Evolutionary conservation across 2,888 invertebrate species (phyloP).

Genomic region (Zonitis immaculata): DNA sequence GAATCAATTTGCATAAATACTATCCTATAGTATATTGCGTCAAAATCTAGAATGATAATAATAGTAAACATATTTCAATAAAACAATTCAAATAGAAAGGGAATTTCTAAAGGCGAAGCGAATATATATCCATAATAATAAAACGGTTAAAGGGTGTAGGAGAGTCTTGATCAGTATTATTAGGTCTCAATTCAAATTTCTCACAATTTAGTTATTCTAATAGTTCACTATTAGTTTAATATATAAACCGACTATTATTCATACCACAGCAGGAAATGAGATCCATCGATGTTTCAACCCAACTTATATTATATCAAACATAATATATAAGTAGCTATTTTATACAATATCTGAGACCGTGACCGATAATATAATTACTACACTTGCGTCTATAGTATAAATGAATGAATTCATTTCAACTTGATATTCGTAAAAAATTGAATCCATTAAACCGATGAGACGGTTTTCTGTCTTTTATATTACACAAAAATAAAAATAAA

Average conservation of each 20-base stretch:
- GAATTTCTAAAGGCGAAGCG: background rate
- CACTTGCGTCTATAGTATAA: too few relatives aligned
- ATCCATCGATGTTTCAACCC: slow-evolving; percentile 15
- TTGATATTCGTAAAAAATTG: too few relatives aligned
- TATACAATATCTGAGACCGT: slow-evolving; percentile 10
- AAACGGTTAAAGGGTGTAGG: slow-evolving; percentile 10
- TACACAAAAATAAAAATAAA: background rate
- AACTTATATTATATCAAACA: too few relatives aligned
- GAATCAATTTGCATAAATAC: slow-evolving; percentile 21
- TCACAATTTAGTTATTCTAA: slow-evolving; percentile 9
- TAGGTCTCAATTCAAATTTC: slow-evolving; percentile 10
- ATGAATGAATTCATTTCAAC: too few relatives aligned
- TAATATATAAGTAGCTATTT: slow-evolving; percentile 1
- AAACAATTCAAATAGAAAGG: background rate
- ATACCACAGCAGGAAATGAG: slow-evolving; percentile 23
- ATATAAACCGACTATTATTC: slow-evolving; percentile 25
- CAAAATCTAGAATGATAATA: background rate
- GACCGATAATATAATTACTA: slow-evolving; percentile 20
- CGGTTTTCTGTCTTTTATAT: background rate
- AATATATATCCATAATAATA: background rate
- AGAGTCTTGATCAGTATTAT: slow-evolving; percentile 9
- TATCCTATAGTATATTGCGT: slow-evolving; percentile 11
- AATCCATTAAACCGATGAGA: background rate
- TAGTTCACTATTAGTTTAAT: slow-evolving; percentile 25
- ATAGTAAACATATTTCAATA: slow-evolving; percentile 14